Evolutionary conservation across 2,797 vertebrate species (phyloP), one percentile per base, ranked within the genome.

Genomic region (Octomys mimax): DNA sequence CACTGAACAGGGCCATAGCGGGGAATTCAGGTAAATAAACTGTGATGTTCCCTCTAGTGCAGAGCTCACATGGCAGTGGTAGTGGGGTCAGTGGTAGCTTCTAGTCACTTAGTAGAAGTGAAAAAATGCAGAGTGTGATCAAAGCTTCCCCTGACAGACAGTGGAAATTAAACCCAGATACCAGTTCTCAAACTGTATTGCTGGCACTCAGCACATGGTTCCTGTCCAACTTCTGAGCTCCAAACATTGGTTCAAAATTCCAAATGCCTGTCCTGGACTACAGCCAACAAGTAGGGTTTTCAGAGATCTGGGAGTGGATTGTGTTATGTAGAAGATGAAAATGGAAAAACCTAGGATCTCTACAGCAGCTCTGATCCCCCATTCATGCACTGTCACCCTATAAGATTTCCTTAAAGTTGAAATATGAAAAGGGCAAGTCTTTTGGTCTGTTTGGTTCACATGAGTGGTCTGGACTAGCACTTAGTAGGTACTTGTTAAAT

Each of bases 161-260:
- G 98, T 97, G 98, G 98, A 99, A 98, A 99, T 99, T 98, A 98
- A 98, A 98, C 98, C 98, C 98, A 99, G 98, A 98, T 97, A 98
- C 95, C 80, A 94, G 98, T 98, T 98, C 97, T 98, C 98, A 98
- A 97, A 98, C 97, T 97, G 97, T 95, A 95, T 95, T 5, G 98
- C 94, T 98, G 98, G 98, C 97, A 84, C 88, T 98, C 91, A 96
- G 96, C 98, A 98, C 97, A 98, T 98, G 98, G 98, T 98, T 98
- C 98, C 98, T 92, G 94, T 98, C 98, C 98, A 98, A 97, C 94
- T 97, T 95, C 98, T 97, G 97, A 98, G 98, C 98, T 96, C 94
- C 96, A 98, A 98, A 98, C 96, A 96, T 96, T 96, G 97, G 95
- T 93, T 98, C 81, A 2, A 98, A 97, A 96, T 97, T 94, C 94